phyloP scores from a whole-genome alignment of 1,140 invertebrate species.

The Oedothorax gibbosus region DNA sequence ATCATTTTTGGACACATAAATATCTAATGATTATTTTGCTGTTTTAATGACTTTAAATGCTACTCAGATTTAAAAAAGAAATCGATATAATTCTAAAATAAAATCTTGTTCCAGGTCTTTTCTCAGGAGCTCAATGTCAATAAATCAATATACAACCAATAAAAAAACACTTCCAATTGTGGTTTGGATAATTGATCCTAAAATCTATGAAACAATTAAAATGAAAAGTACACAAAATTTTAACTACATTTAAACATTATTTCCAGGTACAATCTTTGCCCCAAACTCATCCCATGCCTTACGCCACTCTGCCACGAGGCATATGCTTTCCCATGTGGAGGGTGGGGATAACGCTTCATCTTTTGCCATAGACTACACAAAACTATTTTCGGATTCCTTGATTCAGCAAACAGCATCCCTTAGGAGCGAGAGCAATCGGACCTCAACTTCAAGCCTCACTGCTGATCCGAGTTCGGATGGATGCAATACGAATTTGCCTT shows the following conservation, averaged over 20 bases:
- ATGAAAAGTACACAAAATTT: no score
- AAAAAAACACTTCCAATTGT: no score
- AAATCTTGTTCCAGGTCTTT: no score
- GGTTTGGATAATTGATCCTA: no score
- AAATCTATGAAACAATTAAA: no score
- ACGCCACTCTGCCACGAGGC: constrained; percentile 48
- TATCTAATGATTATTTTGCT: no score
- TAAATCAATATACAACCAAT: no score
- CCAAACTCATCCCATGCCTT: constrained; percentile 72
- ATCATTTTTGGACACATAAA: no score
- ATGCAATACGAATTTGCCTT: constrained; percentile 64
- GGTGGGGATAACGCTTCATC: constrained; percentile 29
- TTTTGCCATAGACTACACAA: constrained; percentile 8
- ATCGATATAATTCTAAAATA: no score
- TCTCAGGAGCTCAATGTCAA: no score
- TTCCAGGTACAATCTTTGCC: constrained; percentile 41
- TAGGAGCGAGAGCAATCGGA: constrained; percentile 26
- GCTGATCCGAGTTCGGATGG: constrained; percentile 25
- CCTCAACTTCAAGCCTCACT: constrained; percentile 20
- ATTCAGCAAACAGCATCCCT: neutral
- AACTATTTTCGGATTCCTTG: constrained; percentile 39
- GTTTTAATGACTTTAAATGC: no score
- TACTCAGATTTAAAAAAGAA: no score
- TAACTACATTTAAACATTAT: neutral
- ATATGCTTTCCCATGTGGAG: constrained; percentile 48